Conservation (phyloP, 2,888 invertebrate genomes). For the Eugnorisma glareosa region DNA sequence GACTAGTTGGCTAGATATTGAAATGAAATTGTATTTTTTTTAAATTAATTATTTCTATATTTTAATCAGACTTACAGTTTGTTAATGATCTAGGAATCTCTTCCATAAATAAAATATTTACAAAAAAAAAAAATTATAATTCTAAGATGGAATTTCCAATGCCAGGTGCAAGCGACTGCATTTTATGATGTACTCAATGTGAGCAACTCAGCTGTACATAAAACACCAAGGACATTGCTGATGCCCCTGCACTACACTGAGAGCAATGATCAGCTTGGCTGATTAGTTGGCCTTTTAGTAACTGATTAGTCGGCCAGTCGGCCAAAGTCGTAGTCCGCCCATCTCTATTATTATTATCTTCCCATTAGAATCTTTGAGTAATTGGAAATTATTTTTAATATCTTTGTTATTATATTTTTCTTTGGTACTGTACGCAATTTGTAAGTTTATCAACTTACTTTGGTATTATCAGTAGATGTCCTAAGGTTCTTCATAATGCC, state of each 20-base stretch:
- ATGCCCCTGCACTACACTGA: neutral
- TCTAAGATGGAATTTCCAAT: neutral
- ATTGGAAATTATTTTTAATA: neutral
- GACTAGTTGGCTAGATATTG: neutral
- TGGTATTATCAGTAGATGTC: constrained; percentile 94
- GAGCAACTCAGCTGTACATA: neutral
- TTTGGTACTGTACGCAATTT: neutral
- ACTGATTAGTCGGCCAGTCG: neutral
- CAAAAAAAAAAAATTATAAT: neutral
- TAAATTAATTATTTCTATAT: neutral
- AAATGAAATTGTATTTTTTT: neutral
- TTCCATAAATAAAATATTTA: neutral
- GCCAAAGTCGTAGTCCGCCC: neutral
- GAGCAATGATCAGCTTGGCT: neutral
- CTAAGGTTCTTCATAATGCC: constrained; percentile 96
- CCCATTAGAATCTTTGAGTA: neutral
- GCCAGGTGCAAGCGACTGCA: neutral
- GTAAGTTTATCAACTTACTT: constrained; percentile 89
- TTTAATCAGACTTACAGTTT: neutral
- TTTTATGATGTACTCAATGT: neutral
- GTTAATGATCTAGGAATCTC: neutral
- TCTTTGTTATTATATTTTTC: neutral
- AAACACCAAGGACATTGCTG: neutral
- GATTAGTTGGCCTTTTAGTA: neutral
- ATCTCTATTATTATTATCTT: neutral